Evolutionary conservation across 2,113 vertebrate species (phyloP).

Genomic region (Nasalis larvatus): DNA sequence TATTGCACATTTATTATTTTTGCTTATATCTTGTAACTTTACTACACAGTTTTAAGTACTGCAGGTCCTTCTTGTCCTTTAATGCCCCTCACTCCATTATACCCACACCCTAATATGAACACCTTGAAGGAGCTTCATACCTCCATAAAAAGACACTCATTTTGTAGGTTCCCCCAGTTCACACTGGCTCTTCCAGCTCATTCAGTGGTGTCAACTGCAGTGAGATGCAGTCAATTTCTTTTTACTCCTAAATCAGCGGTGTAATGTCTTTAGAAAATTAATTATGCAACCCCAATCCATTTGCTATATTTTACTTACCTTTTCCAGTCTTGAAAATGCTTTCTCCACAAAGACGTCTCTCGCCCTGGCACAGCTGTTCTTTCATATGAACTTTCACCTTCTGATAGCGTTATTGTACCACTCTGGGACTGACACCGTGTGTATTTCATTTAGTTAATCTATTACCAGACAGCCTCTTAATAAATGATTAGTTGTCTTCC

Average conservation of each 20-base stretch:
- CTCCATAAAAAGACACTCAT: background rate
- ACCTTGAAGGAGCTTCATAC: background rate
- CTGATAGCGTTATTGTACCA: conserved; percentile 65
- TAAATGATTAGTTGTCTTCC: conserved; percentile 22
- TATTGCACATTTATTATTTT: background rate
- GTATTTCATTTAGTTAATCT: conserved; percentile 83
- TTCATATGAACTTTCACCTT: conserved; percentile 81
- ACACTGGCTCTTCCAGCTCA: background rate
- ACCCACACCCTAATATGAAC: background rate
- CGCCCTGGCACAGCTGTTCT: background rate
- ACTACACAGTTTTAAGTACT: background rate
- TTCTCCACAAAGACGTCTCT: conserved; percentile 35
- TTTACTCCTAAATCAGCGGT: background rate
- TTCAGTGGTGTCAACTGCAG: background rate
- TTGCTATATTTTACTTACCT: conserved; percentile 66
- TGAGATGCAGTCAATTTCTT: background rate
- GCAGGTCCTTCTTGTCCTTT: background rate
- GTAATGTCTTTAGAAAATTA: background rate
- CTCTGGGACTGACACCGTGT: conserved; percentile 58
- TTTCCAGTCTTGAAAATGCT: conserved; percentile 55
- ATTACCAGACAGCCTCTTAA: conserved; percentile 78
- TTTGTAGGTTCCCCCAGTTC: background rate
- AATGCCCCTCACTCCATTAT: background rate
- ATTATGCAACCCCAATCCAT: background rate
- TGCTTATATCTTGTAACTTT: background rate